Base-by-base conservation (phyloP, 2,113 vertebrate species). In the Arenaria interpres region DNA sequence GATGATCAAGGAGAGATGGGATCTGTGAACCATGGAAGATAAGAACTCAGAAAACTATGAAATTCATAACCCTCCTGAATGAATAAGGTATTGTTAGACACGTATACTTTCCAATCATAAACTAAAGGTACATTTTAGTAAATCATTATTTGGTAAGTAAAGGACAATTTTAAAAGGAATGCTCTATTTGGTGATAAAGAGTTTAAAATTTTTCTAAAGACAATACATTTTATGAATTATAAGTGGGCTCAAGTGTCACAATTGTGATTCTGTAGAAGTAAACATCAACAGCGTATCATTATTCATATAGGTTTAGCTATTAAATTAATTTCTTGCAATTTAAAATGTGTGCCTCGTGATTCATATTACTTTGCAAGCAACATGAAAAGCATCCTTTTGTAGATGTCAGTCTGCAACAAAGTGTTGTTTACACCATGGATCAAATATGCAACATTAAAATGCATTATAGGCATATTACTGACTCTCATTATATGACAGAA, bases 21-120 rank as follows among this genome's bases (percentile, higher is more conserved):
- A 88, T 96, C 95, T 97, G 71, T 98, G 97, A 97, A 98, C 94
- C 73, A 4, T 98, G 95, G 89, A 97, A 94, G 93, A 97, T 90
- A 96, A 95, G 90, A 96, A 91, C 93, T 96, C 90, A 69, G 87
- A 97, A 94, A 93, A 93, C 75, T 21, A 88, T 97, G 95, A 78
- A 96, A 96, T 90, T 96, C 45, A 33, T 95, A 95, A 87, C 87
- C 66, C 59, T 92, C 73, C 53, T 92, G 89, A 96, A 75, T 88
- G 85, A 93, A 63, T 46, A 85, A 74, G 66, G 69, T 75, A 68
- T 91, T 7, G 1, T 96, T 96, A 96, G 86, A 75, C 37, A 77
- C 24, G 64, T 78, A 82, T 71, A 57, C 57, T 84, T 73, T 90
- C 88, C 73, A 90, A 71, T 91, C 93, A 95, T 60, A 88, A 90